Percentiles rank a stretch among this genome's conserved stretches.
phyloP scores from a whole-genome alignment of 2,888 invertebrate genomes.

The Meteorus cinctellus region DNA sequence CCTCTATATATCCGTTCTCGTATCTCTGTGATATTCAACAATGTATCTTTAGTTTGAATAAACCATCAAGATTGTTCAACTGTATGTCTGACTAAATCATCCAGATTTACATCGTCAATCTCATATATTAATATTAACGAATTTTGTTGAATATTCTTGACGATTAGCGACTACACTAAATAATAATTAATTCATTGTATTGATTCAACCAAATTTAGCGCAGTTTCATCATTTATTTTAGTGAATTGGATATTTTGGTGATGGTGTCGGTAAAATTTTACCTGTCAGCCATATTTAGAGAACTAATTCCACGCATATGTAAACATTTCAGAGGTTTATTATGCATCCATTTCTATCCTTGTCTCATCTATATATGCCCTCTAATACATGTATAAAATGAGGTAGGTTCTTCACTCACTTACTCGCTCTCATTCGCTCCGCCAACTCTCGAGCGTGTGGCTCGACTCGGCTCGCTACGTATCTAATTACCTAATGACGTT shows the following conservation, averaged over 20 bases:
- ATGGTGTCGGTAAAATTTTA: not conserved
- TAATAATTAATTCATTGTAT: not conserved
- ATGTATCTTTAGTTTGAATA: not conserved
- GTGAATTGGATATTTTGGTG: not conserved
- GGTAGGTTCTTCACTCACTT: constrained; percentile 40
- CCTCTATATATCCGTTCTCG: not conserved
- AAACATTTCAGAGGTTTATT: not conserved
- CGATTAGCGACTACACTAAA: not conserved
- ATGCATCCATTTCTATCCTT: constrained; percentile 11
- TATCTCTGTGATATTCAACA: constrained; percentile 9
- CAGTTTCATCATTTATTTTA: not conserved
- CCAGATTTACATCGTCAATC: not conserved
- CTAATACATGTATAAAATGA: constrained; percentile 19
- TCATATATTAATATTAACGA: not conserved
- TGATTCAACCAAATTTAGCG: not conserved
- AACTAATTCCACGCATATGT: not conserved
- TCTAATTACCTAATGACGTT: constrained; percentile 64
- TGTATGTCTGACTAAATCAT: not conserved
- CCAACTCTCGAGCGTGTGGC: constrained; percentile 51
- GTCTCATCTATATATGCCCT: not conserved
- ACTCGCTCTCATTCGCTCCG: constrained; percentile 45
- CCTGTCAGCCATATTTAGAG: not conserved
- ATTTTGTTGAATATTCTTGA: not conserved
- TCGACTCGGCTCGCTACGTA: constrained; percentile 57
- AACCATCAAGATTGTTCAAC: not conserved